These are phyloP conservation scores for Ardeotis arabs DNA, from an alignment of 2,113 vertebrate genomes.

Conservation along the genomic window DNA sequence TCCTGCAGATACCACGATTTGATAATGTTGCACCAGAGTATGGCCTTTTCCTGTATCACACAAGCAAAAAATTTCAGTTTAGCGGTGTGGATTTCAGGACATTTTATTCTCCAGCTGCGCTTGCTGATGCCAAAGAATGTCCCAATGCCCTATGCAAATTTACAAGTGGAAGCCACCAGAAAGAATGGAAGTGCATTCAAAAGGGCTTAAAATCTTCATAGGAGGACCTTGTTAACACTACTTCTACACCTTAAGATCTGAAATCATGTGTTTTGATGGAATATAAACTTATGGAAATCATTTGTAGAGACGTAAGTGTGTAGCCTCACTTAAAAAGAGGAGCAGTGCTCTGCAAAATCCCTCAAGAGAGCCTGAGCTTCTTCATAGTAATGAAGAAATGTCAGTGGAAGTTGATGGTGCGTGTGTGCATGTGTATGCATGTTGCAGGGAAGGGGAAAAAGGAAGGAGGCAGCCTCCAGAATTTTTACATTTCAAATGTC, in stretches of 20 bases:
- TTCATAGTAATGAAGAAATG: constrained; percentile 75
- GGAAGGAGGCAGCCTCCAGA: constrained; percentile 39
- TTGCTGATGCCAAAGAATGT: neutral
- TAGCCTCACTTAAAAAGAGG: constrained; percentile 62
- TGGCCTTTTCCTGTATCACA: neutral
- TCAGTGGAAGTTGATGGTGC: constrained; percentile 73
- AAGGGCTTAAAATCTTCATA: constrained; percentile 51
- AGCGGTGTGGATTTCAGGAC: neutral
- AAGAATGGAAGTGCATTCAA: constrained; percentile 26
- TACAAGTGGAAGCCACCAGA: constrained; percentile 23
- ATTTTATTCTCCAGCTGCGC: constrained; percentile 8
- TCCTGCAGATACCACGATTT: neutral
- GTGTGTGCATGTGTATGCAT: constrained; percentile 63
- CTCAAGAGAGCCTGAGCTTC: constrained; percentile 53
- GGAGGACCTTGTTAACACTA: constrained; percentile 57
- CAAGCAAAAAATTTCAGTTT: neutral
- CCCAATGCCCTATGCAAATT: constrained; percentile 34
- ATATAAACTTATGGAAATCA: constrained; percentile 68
- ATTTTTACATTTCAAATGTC: constrained; percentile 75
- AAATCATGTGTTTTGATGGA: constrained; percentile 66
- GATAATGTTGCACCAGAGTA: neutral
- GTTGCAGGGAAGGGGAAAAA: constrained; percentile 34
- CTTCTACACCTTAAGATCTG: constrained; percentile 50
- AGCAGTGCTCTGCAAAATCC: constrained; percentile 67
- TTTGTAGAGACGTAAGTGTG: constrained; percentile 43